Base-by-base conservation (phyloP, 2,888 invertebrate species). In the Scaptomyza reducta region DNA sequence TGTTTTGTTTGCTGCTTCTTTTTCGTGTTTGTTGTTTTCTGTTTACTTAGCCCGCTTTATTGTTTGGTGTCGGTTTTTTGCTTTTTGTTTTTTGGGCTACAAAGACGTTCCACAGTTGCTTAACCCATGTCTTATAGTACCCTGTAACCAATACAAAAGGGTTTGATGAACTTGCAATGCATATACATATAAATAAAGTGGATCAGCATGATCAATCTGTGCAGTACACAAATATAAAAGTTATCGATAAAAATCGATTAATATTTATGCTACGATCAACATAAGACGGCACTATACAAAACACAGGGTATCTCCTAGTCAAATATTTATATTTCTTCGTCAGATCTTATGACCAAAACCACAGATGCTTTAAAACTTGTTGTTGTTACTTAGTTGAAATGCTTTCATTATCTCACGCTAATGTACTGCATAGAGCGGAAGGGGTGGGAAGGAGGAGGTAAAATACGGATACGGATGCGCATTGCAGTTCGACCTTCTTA, bases 11-110 rank as follows among this genome's bases (percentile, higher is more conserved):
- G 45, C 60, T 35, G 6, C 10, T 31, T 31, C 31, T 70, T 55
- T 60, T 45, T 44, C 27, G 50, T 73, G 60, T 38, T 50, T 55
- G 41, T 18, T 18, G 41, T 65, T 50, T 65, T 69, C 74, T 77
- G 86, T 85, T 81, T 81, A 85, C 76, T 85, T 81, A 77, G 87
- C 80, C 87, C 61, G 81, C 78, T 87, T 74, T 75, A 58, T 69
- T 82, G 72, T 70, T 55, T 55, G 62, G 61, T 50, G 44, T 51
- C 38, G 47, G 47, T 53, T 64, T 45, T 45, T 56, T 44, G 81
- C 65, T 44, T 50, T 77, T 51, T 49, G 6, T 55, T 77, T 74
- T 82, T 85, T 78, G 63, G 75, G 67, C 72, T 69, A 65, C 83
- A 55, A 64, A 77, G 46, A 70, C 88, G 75, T 69, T 73, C 64